Percentiles rank a stretch among this genome's conserved stretches.
Conservation (phyloP, 2,888 invertebrate species). For the Mechanitis mazaeus region DNA sequence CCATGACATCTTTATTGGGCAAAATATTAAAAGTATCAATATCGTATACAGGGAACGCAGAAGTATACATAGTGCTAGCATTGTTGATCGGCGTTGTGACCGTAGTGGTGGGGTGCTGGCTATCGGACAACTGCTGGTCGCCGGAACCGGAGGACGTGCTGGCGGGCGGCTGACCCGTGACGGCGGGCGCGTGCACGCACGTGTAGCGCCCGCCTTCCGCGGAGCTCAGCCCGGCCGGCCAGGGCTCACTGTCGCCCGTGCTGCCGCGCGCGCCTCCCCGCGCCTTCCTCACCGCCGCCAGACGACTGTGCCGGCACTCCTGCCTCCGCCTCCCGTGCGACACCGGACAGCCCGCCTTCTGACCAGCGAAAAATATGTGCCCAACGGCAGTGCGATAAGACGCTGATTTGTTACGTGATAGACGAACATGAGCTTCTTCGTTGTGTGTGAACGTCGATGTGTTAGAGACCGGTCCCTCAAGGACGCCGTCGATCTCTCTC, state of each 20-base stretch:
- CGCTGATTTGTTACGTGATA: conserved; percentile 33
- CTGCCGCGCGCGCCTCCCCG: conserved; percentile 57
- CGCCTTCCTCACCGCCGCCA: conserved; percentile 56
- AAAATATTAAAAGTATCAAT: too few relatives aligned
- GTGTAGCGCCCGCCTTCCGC: conserved; percentile 74
- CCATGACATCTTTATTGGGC: too few relatives aligned
- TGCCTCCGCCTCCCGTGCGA: conserved; percentile 59
- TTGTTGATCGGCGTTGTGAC: conserved; percentile 83
- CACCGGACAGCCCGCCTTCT: conserved; percentile 48
- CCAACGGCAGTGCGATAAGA: conserved; percentile 4
- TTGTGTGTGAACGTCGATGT: conserved; percentile 14
- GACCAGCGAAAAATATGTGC: conserved; percentile 37
- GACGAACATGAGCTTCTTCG: conserved; percentile 45
- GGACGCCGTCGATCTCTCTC: conserved; percentile 29
- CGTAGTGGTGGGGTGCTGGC: conserved; percentile 85
- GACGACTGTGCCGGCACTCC: conserved; percentile 57
- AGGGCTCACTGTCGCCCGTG: conserved; percentile 61
- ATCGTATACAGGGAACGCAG: conserved; percentile 79
- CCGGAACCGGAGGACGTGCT: conserved; percentile 82
- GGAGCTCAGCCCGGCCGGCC: conserved; percentile 55
- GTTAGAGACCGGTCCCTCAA: background rate
- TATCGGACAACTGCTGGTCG: conserved; percentile 87
- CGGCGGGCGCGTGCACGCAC: conserved; percentile 78
- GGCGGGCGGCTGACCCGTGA: conserved; percentile 82
- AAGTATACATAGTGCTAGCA: conserved; percentile 84